Conservation (phyloP, 2,113 vertebrate species). For the Callithrix jacchus region DNA sequence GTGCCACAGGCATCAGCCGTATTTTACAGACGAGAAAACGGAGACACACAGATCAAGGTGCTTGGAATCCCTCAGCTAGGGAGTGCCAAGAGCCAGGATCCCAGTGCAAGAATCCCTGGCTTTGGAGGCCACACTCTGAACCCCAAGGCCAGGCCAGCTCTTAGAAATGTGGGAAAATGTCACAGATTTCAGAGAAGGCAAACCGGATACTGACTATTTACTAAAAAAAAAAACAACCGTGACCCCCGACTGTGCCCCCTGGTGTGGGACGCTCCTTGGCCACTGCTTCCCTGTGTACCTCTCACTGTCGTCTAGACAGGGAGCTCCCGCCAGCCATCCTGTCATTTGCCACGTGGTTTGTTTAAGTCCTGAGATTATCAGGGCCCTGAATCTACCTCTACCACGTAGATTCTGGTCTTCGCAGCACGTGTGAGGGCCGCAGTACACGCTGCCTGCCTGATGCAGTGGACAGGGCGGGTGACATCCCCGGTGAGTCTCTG, state of each 20-base stretch:
- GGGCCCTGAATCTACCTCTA: accelerated
- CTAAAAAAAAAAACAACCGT: too few species aligned
- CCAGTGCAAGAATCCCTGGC: neutral
- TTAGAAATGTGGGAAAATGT: too few species aligned
- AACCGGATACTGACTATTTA: accelerated
- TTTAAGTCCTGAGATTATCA: accelerated
- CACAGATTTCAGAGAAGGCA: neutral
- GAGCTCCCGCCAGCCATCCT: neutral
- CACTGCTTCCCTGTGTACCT: accelerated
- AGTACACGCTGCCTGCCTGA: neutral
- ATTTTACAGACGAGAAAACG: accelerated
- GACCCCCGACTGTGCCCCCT: neutral
- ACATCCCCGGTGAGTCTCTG: accelerated
- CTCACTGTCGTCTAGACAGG: accelerated
- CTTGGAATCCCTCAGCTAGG: neutral
- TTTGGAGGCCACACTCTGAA: neutral
- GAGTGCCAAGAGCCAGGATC: neutral
- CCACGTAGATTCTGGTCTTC: accelerated
- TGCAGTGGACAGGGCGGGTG: neutral
- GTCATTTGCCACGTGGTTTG: accelerated
- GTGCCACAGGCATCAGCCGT: neutral
- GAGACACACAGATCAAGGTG: neutral
- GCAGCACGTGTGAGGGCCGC: accelerated
- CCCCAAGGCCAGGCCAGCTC: neutral
- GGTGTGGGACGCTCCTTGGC: neutral